A percentile compares a stretch with the other conserved stretches of the same genome.
phyloP scores from a whole-genome alignment of 2,113 vertebrate species.

The Anarrhichthys ocellatus region DNA sequence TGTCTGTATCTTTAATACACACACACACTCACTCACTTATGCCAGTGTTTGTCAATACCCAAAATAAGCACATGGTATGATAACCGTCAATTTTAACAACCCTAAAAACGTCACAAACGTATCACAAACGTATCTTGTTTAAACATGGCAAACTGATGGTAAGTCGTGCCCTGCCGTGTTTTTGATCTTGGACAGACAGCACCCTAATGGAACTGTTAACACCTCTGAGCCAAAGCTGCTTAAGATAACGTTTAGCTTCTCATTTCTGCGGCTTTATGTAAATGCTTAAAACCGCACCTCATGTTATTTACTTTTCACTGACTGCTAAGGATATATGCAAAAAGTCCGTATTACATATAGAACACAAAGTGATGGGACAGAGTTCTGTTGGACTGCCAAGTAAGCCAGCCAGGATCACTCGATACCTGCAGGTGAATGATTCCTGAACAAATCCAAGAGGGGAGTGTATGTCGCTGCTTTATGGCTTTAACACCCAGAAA shows the following conservation, averaged over 20 bases:
- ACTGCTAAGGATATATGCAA: slow-evolving; percentile 36
- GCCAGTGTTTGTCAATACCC: no score
- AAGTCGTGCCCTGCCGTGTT: background rate
- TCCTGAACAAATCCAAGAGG: slow-evolving; percentile 7
- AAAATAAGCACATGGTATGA: no score
- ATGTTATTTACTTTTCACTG: slow-evolving; percentile 49
- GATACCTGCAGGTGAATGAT: slow-evolving; percentile 38
- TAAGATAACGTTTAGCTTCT: background rate
- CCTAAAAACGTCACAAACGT: background rate
- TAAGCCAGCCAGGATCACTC: slow-evolving; percentile 37
- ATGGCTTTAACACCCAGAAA: slow-evolving; percentile 27
- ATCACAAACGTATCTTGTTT: background rate
- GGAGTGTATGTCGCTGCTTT: slow-evolving; percentile 4
- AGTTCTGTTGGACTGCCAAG: slow-evolving; percentile 42
- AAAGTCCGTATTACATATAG: slow-evolving; percentile 13
- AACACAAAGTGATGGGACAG: slow-evolving; percentile 24
- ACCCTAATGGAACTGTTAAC: background rate
- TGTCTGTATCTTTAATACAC: no score
- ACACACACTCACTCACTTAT: background rate
- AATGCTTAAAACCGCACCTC: slow-evolving; percentile 12
- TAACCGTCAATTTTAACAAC: background rate
- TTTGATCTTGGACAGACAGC: background rate
- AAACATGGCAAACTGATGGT: background rate
- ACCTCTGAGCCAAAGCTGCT: background rate
- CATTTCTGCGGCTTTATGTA: background rate